phyloP scores from a whole-genome alignment of 2,113 vertebrate genomes.

The Echinops telfairi region DNA sequence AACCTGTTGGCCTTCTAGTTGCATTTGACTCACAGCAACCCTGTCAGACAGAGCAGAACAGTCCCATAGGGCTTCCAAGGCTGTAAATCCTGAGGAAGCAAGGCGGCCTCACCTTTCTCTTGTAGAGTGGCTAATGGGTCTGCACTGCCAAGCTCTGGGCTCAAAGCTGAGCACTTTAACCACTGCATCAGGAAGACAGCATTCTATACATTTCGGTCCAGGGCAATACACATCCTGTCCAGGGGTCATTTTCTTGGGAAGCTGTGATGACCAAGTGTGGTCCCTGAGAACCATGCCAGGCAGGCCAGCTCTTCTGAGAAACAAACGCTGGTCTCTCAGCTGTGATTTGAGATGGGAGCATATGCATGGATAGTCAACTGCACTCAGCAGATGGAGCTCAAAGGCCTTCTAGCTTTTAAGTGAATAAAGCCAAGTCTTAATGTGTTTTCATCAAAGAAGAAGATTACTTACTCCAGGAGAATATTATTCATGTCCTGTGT shows the following conservation, averaged over 20 bases:
- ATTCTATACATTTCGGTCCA: background rate
- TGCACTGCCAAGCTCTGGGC: background rate
- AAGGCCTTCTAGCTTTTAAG: background rate
- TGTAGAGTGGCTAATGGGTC: background rate
- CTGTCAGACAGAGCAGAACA: background rate
- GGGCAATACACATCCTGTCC: background rate
- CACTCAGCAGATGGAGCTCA: background rate
- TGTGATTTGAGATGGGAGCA: background rate
- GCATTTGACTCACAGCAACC: background rate
- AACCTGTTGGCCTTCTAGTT: background rate
- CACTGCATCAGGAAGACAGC: background rate
- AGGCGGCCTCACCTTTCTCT: background rate
- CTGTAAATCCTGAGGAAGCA: background rate
- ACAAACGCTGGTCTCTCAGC: background rate
- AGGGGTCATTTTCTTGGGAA: background rate
- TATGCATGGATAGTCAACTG: background rate
- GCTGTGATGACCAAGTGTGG: background rate
- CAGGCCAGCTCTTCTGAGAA: background rate
- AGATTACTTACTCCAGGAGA: slow-evolving; percentile 96
- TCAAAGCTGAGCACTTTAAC: background rate
- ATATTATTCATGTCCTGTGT: slow-evolving; percentile 99
- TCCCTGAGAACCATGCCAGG: background rate
- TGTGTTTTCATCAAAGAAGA: slow-evolving; percentile 76
- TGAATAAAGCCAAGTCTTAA: slow-evolving; percentile 5
- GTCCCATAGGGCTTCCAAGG: background rate